phyloP scores from a whole-genome alignment of 2,113 vertebrate species.

The Apteryx mantelli region DNA sequence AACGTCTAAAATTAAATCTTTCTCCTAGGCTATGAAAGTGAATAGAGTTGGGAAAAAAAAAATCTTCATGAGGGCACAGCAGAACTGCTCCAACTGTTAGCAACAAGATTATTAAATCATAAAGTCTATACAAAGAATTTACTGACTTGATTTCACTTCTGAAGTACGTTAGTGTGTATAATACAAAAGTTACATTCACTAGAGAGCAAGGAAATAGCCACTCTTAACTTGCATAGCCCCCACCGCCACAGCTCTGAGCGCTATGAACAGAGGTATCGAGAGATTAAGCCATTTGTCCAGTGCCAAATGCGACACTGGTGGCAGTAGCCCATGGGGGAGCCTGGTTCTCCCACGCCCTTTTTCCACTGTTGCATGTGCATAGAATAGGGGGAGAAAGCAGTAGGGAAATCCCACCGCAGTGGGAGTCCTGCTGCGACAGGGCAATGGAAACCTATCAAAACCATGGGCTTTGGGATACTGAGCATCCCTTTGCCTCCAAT shows the following conservation, averaged over 20 bases:
- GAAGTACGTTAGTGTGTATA: background rate
- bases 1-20: slow-evolving; percentile 68
- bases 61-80: background rate
- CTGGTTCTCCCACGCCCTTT: background rate
- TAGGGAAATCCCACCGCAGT: background rate
- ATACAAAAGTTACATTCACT: background rate
- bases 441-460: background rate
- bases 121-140: background rate
- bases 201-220: background rate
- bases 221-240: background rate
- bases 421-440: background rate
- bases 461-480: background rate
- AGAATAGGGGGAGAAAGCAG: background rate
- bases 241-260: background rate
- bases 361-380: fast-evolving
- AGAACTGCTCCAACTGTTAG: background rate
- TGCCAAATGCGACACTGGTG: background rate
- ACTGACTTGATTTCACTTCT: background rate
- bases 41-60: background rate
- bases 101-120: background rate
- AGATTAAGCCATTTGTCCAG: background rate
- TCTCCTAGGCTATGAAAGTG: background rate
- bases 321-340: background rate
- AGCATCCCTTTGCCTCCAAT: background rate
- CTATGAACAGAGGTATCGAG: background rate